Evolutionary conservation across 2,888 invertebrate genomes (phyloP).

Genomic region (Seladonia tumulorum): DNA sequence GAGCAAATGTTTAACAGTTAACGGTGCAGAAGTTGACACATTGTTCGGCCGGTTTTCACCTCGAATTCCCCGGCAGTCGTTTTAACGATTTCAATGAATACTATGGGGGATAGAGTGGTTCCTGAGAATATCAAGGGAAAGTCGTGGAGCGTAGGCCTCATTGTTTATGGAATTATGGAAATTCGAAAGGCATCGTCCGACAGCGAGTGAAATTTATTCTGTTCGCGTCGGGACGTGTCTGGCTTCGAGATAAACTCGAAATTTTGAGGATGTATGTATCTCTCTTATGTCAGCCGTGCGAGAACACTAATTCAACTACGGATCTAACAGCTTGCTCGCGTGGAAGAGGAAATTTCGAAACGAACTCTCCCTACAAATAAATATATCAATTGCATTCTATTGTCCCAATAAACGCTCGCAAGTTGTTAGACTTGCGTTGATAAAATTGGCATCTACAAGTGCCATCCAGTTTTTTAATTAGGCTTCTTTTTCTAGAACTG

Average conservation of each 20-base stretch:
- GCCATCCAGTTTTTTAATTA: not conserved
- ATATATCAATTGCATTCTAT: not conserved
- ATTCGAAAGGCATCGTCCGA: constrained; percentile 41
- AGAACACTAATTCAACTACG: not conserved
- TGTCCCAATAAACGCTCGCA: not conserved
- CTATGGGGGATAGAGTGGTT: not conserved
- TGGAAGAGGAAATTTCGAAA: not conserved
- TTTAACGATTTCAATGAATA: constrained; percentile 10
- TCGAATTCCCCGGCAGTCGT: not conserved
- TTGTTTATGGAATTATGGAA: constrained; percentile 61
- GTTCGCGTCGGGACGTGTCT: not conserved
- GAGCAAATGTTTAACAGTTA: not conserved
- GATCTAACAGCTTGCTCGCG: not conserved
- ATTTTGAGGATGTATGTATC: constrained; percentile 23
- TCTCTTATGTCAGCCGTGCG: not conserved
- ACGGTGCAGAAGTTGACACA: not conserved
- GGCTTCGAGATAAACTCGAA: constrained; percentile 16
- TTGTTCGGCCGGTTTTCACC: not conserved
- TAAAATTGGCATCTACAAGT: not conserved
- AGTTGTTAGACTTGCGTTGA: not conserved
- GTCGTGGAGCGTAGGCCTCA: constrained; percentile 22
- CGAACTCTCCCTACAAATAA: not conserved
- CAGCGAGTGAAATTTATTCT: constrained; percentile 42
- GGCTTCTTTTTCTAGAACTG: not conserved
- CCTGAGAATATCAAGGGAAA: not conserved